Conservation (phyloP, 2,113 vertebrate genomes). For the Tachysurus vachellii region DNA sequence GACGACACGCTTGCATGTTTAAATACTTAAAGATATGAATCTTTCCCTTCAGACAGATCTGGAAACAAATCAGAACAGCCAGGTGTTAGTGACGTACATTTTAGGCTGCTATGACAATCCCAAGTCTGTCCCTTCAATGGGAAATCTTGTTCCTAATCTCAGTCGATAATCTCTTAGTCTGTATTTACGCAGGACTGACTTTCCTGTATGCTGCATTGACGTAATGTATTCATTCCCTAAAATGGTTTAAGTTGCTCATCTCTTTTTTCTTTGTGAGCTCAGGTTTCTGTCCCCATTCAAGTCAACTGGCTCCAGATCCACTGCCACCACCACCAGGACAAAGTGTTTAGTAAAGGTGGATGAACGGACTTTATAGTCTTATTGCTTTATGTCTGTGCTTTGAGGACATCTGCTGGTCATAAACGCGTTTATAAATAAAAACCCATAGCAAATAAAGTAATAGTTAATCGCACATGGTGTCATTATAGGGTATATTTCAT, state of each 20-base stretch:
- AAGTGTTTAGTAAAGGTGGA: background rate
- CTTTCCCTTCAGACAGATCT: constrained; percentile 98
- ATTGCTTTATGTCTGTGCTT: background rate
- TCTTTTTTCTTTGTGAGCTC: background rate
- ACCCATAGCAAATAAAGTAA: background rate
- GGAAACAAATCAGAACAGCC: constrained; percentile 63
- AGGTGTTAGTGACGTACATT: background rate
- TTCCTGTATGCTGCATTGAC: background rate
- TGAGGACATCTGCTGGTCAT: background rate
- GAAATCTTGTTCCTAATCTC: background rate
- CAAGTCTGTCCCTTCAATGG: background rate
- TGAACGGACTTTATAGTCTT: background rate
- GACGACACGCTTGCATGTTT: constrained; percentile 92
- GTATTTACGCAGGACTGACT: background rate
- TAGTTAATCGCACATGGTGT: background rate
- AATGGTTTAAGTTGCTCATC: background rate
- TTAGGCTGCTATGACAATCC: background rate
- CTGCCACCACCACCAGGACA: background rate
- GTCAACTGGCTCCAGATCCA: background rate
- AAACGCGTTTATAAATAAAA: background rate
- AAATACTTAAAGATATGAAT: constrained; percentile 99
- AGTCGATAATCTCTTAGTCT: background rate
- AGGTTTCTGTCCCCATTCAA: background rate
- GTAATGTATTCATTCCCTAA: background rate
- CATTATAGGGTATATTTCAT: background rate